These are phyloP conservation scores for Ericerus pela DNA, from an alignment of 1,140 invertebrate species.

Conservation along the genomic window DNA sequence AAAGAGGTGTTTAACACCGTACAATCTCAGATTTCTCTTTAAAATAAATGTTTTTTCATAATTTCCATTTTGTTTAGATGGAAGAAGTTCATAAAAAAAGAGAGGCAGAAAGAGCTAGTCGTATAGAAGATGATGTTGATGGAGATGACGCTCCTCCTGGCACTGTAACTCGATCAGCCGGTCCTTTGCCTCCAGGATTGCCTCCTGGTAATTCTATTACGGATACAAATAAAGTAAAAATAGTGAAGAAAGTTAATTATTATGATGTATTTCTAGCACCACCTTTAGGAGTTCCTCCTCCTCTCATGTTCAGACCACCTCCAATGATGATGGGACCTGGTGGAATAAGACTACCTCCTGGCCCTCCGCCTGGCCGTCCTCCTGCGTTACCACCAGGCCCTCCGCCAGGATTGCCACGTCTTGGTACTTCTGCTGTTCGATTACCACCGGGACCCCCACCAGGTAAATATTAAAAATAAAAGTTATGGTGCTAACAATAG, in stretches of 20 bases:
- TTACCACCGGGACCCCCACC: constrained; percentile 50
- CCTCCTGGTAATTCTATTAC: constrained; percentile 23
- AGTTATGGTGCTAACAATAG: constrained; percentile 4
- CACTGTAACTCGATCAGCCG: constrained; percentile 23
- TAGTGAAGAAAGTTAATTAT: not conserved
- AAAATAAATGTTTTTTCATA: not conserved
- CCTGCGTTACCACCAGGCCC: constrained; percentile 36
- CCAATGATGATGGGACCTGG: constrained; percentile 31
- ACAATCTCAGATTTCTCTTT: not conserved
- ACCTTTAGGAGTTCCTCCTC: constrained; percentile 26
- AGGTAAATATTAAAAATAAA: constrained; percentile 29
- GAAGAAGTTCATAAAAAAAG: constrained; percentile 68
- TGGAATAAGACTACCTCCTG: constrained; percentile 41
- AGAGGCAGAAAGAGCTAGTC: constrained; percentile 55
- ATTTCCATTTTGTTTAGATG: constrained; percentile 34
- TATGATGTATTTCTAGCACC: constrained; percentile 20
- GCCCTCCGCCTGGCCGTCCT: constrained; percentile 45
- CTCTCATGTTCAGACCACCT: constrained; percentile 44
- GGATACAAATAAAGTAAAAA: not conserved
- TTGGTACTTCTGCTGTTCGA: constrained; percentile 26
- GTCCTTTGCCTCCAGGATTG: constrained; percentile 21
- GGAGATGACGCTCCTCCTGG: constrained; percentile 13
- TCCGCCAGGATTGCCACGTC: constrained; percentile 36
- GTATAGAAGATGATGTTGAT: constrained; percentile 34
- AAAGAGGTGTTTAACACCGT: constrained; percentile 40